phyloP scores from a whole-genome alignment of 2,888 invertebrate genomes.

The Gonocerus acuteangulatus region DNA sequence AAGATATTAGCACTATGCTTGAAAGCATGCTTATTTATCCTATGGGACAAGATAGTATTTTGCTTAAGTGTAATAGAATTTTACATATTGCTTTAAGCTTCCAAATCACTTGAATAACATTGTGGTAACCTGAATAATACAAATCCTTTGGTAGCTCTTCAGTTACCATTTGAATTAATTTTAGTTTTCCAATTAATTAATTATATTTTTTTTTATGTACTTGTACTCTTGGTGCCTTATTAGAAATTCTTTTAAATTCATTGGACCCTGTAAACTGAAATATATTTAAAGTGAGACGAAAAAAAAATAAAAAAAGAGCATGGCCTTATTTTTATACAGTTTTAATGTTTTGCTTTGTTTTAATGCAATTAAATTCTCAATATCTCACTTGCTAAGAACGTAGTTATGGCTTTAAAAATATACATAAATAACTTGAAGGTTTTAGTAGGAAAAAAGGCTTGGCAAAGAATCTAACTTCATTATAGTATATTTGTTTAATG shows the following conservation, averaged over 20 bases:
- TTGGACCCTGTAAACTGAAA: no score
- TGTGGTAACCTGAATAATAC: neutral
- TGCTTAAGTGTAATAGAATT: constrained; percentile 6
- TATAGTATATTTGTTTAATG: no score
- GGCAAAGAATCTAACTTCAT: no score
- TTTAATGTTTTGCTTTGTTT: constrained; percentile 16
- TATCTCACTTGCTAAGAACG: neutral
- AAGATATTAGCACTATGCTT: no score
- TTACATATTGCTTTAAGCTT: constrained; percentile 10
- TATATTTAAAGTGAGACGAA: no score
- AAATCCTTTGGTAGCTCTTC: neutral
- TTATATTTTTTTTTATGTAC: neutral
- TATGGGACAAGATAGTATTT: constrained; percentile 4
- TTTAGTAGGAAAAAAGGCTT: no score
- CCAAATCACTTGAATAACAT: neutral
- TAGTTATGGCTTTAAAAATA: constrained; percentile 9
- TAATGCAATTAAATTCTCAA: constrained; percentile 7
- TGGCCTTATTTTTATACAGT: neutral
- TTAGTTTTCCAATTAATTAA: constrained; percentile 1
- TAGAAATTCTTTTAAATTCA: no score
- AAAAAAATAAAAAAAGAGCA: neutral
- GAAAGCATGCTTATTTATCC: constrained; percentile 9
- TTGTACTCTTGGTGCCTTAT: constrained; percentile 29
- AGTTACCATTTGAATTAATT: neutral
- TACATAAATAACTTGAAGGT: neutral